Percentiles rank a stretch among this genome's conserved stretches.
These are phyloP conservation scores for Amblyopsis rosae DNA, from an alignment of 2,113 vertebrate genomes.

Conservation along the genomic window DNA sequence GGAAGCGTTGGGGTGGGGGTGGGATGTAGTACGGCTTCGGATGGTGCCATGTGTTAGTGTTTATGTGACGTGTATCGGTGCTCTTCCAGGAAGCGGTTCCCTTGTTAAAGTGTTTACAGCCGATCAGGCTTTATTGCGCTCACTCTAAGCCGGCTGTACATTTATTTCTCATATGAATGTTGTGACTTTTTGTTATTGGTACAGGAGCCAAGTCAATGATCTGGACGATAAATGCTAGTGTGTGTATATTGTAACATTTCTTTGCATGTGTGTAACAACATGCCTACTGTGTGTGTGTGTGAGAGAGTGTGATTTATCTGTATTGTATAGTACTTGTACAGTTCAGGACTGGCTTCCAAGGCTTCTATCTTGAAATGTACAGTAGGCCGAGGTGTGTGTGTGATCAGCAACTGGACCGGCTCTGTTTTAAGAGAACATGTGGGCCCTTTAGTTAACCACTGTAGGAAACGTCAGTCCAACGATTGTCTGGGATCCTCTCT, in stretches of 20 bases:
- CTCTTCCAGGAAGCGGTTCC: constrained; percentile 9
- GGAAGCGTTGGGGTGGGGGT: not conserved
- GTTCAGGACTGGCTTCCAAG: constrained; percentile 9
- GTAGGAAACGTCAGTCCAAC: constrained; percentile 16
- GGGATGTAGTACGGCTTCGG: not conserved
- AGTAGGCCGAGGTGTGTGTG: not conserved
- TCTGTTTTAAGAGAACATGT: constrained; percentile 39
- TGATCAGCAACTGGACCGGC: constrained; percentile 10
- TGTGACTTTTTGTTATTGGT: constrained; percentile 1
- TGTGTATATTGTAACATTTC: not conserved
- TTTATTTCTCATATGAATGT: not conserved
- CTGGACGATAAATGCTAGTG: constrained; percentile 4
- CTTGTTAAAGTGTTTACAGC: not conserved
- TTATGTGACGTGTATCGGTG: not conserved
- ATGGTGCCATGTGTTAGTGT: not conserved
- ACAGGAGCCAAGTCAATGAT: constrained; percentile 11
- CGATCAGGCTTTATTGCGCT: not conserved
- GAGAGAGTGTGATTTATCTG: constrained; percentile 9
- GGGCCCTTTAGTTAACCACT: constrained; percentile 6
- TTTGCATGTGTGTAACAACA: not conserved
- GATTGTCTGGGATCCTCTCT: constrained; percentile 24
- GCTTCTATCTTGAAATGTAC: constrained; percentile 32
- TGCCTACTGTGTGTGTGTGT: constrained; percentile 2
- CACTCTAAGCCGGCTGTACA: constrained; percentile 1
- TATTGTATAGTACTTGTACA: not conserved